phyloP scores from a whole-genome alignment of 2,113 vertebrate species.

The Rhea pennata region DNA sequence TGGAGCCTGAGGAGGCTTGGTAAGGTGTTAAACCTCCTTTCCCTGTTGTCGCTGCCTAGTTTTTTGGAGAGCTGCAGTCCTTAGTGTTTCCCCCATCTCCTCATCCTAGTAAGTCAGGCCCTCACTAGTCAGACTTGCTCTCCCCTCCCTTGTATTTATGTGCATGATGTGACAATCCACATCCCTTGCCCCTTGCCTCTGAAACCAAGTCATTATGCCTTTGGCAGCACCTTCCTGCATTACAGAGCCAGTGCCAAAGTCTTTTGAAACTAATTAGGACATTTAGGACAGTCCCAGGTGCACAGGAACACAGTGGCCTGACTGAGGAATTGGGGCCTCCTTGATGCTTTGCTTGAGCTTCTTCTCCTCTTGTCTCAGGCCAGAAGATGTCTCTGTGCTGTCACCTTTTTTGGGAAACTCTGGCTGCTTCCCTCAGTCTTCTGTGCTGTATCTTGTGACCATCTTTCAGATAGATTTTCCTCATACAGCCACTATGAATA shows the following conservation, averaged over 20 bases:
- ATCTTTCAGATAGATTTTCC: neutral
- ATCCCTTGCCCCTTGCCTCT: too few relatives aligned
- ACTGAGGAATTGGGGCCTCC: neutral
- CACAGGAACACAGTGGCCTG: neutral
- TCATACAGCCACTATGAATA: neutral
- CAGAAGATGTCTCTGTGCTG: neutral
- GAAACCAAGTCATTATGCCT: neutral
- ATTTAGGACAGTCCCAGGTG: neutral
- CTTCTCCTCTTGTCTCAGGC: neutral
- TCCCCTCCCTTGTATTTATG: too few relatives aligned
- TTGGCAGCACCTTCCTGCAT: neutral
- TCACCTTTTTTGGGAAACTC: neutral
- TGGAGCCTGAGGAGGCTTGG: too few relatives aligned
- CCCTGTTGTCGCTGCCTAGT: too few relatives aligned
- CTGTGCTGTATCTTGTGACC: neutral
- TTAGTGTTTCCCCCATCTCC: too few relatives aligned
- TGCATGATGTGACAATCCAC: too few relatives aligned
- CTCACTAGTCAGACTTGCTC: too few relatives aligned
- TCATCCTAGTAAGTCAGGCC: too few relatives aligned
- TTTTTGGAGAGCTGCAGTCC: too few relatives aligned
- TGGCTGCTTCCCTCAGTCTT: neutral
- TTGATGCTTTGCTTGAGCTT: neutral
- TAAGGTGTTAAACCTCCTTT: too few relatives aligned
- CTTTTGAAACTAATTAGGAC: neutral
- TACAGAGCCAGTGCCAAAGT: neutral